Evolutionary conservation across 2,888 invertebrate genomes (phyloP), one percentile per base, ranked within the genome.

Genomic region (Latrodectus elegans): DNA sequence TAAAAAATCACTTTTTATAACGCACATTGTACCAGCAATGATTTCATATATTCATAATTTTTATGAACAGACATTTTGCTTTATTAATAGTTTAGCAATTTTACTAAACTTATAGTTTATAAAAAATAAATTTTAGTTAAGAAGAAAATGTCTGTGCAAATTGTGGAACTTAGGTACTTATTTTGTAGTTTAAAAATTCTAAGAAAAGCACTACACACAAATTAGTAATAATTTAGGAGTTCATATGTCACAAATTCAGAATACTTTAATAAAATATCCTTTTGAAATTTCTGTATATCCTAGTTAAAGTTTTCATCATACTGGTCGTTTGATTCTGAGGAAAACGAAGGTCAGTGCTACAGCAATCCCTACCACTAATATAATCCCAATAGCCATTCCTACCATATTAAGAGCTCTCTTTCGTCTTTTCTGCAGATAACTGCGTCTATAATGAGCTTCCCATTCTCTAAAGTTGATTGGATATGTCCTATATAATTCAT

Each of bases 301-400:
- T 80, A 80, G 22, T 49, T 64, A 6, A 10, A 73, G 64, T 51
- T 26, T 6, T 70, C 52, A 71, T 81, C 78, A 88, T 52, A 73
- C 74, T 12, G 85, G 74, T 65, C 83, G 68, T 68, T 73, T 88
- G 6, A 84, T 79, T 70, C 84, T 65, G 14, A 88, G 52, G 17
- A 84, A 88, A 53, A 84, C 83, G 73, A 88, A 88, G 17, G 84
- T 84, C 60, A 88, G 22, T 17, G 84, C 80, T n/a, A 88, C 74
- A 10, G 84, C 84, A 12, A 88, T 74, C 4, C 88, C 88, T 6
- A 88, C 88, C 0, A 84, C 88, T 15, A 88, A 67, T 55, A 88
- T 60, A 11, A 88, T 88, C 22, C 88, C 84, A 17, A 88, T 88
- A 51, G 88, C 88, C 84, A 88, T 88, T 52, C 84, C 88, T 14